A percentile compares a stretch with the other conserved stretches of the same genome.
Conservation (phyloP, 2,888 invertebrate genomes). For the Euplexia lucipara region DNA sequence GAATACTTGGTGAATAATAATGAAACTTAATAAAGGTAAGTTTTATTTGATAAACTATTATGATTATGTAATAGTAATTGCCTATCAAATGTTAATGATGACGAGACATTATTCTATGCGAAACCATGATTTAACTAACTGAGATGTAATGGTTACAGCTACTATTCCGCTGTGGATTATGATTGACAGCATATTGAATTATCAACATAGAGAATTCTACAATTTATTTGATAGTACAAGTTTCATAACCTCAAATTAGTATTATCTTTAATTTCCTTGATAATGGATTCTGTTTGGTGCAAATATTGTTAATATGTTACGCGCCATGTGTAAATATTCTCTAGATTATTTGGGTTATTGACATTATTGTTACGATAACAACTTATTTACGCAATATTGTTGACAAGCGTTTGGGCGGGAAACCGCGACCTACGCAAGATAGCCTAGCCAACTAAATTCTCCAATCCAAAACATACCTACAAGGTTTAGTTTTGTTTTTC, state of each 20-base stretch:
- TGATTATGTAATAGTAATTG: constrained; percentile 82
- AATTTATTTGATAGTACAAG: constrained; percentile 38
- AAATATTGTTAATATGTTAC: constrained; percentile 17
- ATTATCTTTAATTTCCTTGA: constrained; percentile 51
- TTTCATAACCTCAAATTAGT: constrained; percentile 63
- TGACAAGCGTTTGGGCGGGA: constrained; percentile 78
- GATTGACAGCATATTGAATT: constrained; percentile 18
- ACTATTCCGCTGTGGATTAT: not conserved
- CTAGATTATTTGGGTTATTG: constrained; percentile 1
- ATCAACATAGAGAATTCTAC: not conserved
- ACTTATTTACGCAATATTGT: constrained; percentile 22
- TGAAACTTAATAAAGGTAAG: constrained; percentile 78
- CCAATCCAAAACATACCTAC: not conserved
- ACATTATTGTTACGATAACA: constrained; percentile 28
- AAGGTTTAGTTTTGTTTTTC: not conserved
- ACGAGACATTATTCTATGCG: constrained; percentile 67
- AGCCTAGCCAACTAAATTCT: not conserved
- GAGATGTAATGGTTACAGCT: not conserved
- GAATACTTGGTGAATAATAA: constrained; percentile 61
- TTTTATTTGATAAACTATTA: constrained; percentile 57
- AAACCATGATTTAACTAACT: constrained; percentile 10
- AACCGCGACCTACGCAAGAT: constrained; percentile 53
- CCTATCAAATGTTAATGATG: constrained; percentile 65
- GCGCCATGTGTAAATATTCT: constrained; percentile 12
- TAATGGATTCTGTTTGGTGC: constrained; percentile 28